phyloP scores from a whole-genome alignment of 2,888 invertebrate genomes.

The Leptura quadrifasciata region DNA sequence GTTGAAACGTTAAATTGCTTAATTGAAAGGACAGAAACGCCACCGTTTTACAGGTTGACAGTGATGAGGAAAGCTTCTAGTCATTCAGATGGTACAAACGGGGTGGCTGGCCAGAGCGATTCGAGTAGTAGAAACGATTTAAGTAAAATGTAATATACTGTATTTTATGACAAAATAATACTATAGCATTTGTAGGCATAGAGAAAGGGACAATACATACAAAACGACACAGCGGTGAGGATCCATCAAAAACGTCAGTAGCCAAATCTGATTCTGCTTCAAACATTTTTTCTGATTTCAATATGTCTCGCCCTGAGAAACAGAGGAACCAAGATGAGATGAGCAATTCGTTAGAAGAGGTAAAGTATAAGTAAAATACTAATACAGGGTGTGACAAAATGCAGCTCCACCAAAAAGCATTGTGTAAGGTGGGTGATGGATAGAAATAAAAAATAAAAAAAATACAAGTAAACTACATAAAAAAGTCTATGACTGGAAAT shows the following conservation, averaged over 20 bases:
- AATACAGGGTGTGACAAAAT: no score
- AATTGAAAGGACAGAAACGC: constrained; percentile 97
- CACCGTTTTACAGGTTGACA: constrained; percentile 97
- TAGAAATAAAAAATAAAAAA: no score
- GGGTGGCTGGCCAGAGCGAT: constrained; percentile 75
- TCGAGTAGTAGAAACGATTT: constrained; percentile 72
- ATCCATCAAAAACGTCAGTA: constrained; percentile 85
- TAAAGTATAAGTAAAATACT: constrained; percentile 32
- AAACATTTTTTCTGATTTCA: constrained; percentile 77
- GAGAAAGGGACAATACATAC: constrained; percentile 98
- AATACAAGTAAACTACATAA: no score
- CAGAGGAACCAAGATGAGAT: constrained; percentile 59
- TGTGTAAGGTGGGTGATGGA: no score
- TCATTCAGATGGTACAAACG: constrained; percentile 80
- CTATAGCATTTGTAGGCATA: constrained; percentile 75
- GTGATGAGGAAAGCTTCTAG: constrained; percentile 94
- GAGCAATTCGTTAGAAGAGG: constrained; percentile 60
- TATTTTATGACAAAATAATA: not conserved
- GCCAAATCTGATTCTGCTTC: constrained; percentile 81
- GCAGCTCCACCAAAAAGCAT: no score
- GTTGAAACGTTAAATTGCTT: constrained; percentile 97
- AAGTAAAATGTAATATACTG: constrained; percentile 60
- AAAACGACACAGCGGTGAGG: constrained; percentile 93
- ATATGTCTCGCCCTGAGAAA: constrained; percentile 73
- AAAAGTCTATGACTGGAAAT: no score